Evolutionary conservation across 2,113 vertebrate genomes (phyloP).

Genomic region (Pagrus major): DNA sequence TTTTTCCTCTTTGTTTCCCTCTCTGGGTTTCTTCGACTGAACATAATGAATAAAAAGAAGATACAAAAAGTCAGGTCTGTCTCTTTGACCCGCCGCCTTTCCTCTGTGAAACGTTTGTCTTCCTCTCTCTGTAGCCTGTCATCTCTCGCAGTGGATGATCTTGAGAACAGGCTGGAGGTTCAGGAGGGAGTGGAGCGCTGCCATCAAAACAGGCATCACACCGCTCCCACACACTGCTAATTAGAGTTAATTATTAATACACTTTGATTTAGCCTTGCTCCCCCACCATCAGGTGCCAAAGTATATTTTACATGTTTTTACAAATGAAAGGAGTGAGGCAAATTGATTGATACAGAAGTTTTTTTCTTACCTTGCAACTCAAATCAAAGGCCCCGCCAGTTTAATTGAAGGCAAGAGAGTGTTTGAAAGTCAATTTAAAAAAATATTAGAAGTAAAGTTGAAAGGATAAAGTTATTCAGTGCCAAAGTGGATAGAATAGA

Average conservation of each 20-base stretch:
- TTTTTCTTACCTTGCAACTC: constrained; percentile 73
- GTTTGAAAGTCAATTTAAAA: constrained; percentile 74
- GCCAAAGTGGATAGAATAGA: constrained; percentile 28
- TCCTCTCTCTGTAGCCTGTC: constrained; percentile 69
- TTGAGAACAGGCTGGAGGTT: constrained; percentile 77
- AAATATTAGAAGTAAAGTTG: constrained; percentile 68
- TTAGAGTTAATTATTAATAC: constrained; percentile 88
- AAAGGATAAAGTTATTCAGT: constrained; percentile 56
- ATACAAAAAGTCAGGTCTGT: constrained; percentile 28
- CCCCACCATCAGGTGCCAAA: constrained; percentile 77
- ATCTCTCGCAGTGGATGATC: constrained; percentile 74
- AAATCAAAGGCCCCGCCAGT: constrained; percentile 79
- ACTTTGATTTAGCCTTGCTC: constrained; percentile 83
- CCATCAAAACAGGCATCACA: constrained; percentile 81
- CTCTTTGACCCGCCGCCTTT: constrained; percentile 62
- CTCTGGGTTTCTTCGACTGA: constrained; percentile 47
- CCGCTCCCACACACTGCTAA: constrained; percentile 82
- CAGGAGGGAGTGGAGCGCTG: constrained; percentile 73
- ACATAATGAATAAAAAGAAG: constrained; percentile 54
- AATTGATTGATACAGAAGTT: constrained; percentile 81
- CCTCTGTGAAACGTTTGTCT: constrained; percentile 71
- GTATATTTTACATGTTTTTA: constrained; percentile 79
- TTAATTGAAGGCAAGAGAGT: constrained; percentile 73
- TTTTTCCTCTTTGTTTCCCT: constrained; percentile 42
- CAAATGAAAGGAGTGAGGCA: constrained; percentile 83